Evolutionary conservation across 1,140 invertebrate species (phyloP).

Genomic region (Drosophila virilis): DNA sequence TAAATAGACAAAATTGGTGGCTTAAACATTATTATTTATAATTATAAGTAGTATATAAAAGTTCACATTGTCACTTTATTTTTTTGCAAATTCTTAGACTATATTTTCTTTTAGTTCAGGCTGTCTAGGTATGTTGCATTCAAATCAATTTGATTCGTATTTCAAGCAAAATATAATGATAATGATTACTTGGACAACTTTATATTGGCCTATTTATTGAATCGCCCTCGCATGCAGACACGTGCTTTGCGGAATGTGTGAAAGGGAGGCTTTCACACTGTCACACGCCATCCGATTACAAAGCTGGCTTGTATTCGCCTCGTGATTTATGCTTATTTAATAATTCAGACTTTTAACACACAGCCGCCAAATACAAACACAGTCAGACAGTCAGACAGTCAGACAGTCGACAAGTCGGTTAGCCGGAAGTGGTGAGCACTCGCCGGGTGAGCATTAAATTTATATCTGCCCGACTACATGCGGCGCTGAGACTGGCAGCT

Average conservation of each 20-base stretch:
- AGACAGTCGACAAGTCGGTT: background rate
- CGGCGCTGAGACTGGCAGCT: background rate
- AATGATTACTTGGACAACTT: background rate
- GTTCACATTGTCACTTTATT: too few species aligned
- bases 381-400: conserved; percentile 15
- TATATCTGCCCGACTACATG: conserved; percentile 26
- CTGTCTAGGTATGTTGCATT: too few species aligned
- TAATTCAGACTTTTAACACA: conserved; percentile 76
- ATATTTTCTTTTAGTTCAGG: too few species aligned
- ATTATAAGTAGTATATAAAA: too few species aligned
- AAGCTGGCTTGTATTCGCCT: conserved; percentile 20
- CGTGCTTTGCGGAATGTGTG: background rate
- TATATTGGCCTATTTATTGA: background rate
- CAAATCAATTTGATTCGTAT: too few species aligned
- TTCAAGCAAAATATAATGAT: too few species aligned
- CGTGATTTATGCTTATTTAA: conserved; percentile 79
- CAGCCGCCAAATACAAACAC: conserved; percentile 39
- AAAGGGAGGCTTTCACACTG: background rate
- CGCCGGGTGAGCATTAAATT: conserved; percentile 30
- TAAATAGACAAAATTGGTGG: too few species aligned
- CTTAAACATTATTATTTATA: too few species aligned
- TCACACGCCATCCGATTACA: conserved; percentile 28
- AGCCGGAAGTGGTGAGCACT: conserved; percentile 22
- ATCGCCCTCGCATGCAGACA: background rate
- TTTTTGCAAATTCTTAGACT: too few species aligned